Evolutionary conservation across 2,797 vertebrate genomes (phyloP).

Genomic region (Chanos chanos): DNA sequence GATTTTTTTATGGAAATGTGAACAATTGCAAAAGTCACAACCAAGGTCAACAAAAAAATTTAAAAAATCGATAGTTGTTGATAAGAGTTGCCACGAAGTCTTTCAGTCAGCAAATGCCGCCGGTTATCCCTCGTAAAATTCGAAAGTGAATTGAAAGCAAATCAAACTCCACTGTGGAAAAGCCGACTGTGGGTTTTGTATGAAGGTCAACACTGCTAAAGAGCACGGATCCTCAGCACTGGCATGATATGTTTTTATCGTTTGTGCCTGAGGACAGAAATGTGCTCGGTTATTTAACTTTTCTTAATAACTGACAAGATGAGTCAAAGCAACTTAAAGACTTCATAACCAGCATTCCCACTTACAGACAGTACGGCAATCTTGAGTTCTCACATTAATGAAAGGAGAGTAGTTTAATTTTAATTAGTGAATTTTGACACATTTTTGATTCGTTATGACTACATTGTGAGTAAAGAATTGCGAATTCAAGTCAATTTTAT

Average conservation of each 20-base stretch:
- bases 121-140: conserved; percentile 7
- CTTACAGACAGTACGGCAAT: too few relatives aligned
- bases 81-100: conserved; percentile 3
- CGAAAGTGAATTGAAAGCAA: conserved; percentile 21
- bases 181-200: conserved; percentile 5
- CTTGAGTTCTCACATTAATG: too few relatives aligned
- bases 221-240: not conserved
- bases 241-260: conserved; percentile 1
- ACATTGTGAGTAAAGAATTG: too few relatives aligned
- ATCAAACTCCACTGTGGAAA: conserved; percentile 14
- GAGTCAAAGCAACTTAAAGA: too few relatives aligned
- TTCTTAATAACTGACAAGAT: too few relatives aligned
- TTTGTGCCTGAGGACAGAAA: not conserved
- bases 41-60: not conserved
- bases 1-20: too few relatives aligned
- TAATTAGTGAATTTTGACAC: too few relatives aligned
- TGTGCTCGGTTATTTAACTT: conserved; percentile 10
- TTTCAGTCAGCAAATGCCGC: conserved; percentile 1
- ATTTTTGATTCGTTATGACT: too few relatives aligned
- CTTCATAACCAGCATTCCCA: too few relatives aligned
- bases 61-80: not conserved
- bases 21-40: not conserved
- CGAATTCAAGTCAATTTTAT: too few relatives aligned
- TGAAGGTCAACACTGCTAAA: conserved; percentile 14
- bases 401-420: too few relatives aligned